phyloP scores from a whole-genome alignment of 2,113 vertebrate genomes.

The Progne subis region DNA sequence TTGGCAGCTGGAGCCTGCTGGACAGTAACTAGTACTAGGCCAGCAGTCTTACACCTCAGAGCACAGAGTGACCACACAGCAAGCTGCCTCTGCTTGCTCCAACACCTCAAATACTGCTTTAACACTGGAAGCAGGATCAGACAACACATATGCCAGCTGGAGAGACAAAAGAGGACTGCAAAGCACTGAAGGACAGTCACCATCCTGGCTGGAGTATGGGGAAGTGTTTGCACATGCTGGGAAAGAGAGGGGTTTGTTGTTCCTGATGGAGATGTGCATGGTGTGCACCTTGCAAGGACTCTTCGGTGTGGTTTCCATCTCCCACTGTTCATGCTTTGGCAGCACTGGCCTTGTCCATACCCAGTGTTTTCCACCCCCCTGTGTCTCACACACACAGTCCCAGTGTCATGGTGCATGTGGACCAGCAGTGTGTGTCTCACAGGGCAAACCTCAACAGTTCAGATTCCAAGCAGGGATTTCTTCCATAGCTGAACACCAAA shows the following conservation, averaged over 20 bases:
- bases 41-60: background rate
- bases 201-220: background rate
- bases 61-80: background rate
- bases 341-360: background rate
- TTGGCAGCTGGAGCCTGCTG: background rate
- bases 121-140: background rate
- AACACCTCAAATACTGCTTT: background rate
- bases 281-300: background rate
- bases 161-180: background rate
- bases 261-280: background rate
- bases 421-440: rapidly evolving
- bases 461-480: background rate
- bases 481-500: background rate
- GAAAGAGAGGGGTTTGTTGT: background rate
- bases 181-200: background rate
- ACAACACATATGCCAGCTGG: background rate
- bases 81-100: background rate
- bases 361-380: rapidly evolving
- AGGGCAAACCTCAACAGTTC: background rate
- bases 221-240: background rate
- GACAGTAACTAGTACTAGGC: background rate
- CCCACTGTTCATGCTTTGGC: background rate
- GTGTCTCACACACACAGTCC: background rate
- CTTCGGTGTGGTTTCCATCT: background rate
- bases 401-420: background rate